Evolutionary conservation across 2,888 invertebrate genomes (phyloP).

Genomic region (Eudasyphora cyanicolor): DNA sequence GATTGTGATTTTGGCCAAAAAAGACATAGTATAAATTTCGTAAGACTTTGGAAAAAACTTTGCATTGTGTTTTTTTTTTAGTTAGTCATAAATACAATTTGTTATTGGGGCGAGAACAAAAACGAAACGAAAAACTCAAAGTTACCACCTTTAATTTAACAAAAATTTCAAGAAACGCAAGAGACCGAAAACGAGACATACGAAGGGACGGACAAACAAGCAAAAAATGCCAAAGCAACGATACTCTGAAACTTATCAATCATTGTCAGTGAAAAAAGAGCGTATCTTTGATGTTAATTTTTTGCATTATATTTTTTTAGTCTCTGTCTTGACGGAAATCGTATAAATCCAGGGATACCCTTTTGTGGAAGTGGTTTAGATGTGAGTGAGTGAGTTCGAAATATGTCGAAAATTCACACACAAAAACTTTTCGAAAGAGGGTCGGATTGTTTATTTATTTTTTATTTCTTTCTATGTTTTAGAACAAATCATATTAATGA

Average conservation of each 20-base stretch:
- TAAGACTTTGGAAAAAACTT: not conserved
- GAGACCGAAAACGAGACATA: not conserved
- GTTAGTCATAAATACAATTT: constrained; percentile 18
- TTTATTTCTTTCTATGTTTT: too few relatives aligned
- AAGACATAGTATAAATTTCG: not conserved
- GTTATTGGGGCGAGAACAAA: not conserved
- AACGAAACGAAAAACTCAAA: constrained; percentile 33
- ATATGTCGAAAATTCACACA: constrained; percentile 1
- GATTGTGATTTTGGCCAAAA: not conserved
- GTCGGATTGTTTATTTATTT: constrained; percentile 2
- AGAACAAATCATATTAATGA: constrained; percentile 21
- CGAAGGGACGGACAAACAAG: not conserved
- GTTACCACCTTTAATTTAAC: constrained; percentile 60
- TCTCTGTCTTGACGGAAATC: constrained; percentile 13
- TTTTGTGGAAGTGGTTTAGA: not conserved
- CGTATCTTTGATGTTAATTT: constrained; percentile 54
- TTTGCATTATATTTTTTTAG: constrained; percentile 10
- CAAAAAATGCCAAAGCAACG: constrained; percentile 27
- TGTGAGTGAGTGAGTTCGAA: not conserved
- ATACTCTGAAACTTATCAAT: constrained; percentile 75
- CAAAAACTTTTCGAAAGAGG: not conserved
- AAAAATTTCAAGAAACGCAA: constrained; percentile 33
- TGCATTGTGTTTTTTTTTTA: too few relatives aligned
- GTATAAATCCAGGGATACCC: constrained; percentile 44
- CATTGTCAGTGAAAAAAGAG: constrained; percentile 70